Base-by-base conservation (phyloP, 1,140 invertebrate species). In the Ctenoplectra terminalis region DNA sequence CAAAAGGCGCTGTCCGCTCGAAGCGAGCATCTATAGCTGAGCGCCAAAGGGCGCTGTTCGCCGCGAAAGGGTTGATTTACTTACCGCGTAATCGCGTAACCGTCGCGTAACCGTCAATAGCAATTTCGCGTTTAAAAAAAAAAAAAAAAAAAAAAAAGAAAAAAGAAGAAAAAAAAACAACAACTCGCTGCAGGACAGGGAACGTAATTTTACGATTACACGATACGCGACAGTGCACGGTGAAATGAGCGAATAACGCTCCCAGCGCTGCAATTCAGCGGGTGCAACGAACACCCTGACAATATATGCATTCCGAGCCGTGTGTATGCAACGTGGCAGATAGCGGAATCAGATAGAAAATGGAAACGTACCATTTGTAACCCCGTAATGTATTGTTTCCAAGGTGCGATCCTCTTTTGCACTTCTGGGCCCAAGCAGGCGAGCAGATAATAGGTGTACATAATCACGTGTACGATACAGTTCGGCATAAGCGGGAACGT, bases 351-450 rank as follows among this genome's bases (percentile, higher is more conserved):
- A 56, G 34, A 46, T 74, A 76, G 56, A 60, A 60, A 72, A 67
- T 78, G 77, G 58, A 46, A 54, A 82, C 85, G n/a, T 94, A 94
- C 97, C 96, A 98, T 96, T 95, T 98, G 98, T 64, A 98, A 94
- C 56, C 95, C 95, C 26, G 98, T 98, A 77, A 98, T 94, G 93
- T 98, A 98, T 92, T 96, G 97, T 94, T 98, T 98, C 97, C 97
- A 98, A 64, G 95, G 95, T 96, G 97, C 97, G 58, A 98, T 93
- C 91, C 96, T 98, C 89, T 95, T 96, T 93, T 97, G 96, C 91
- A 97, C 96, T 58, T 95, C 94, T 6, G 97, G 97, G 67, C 97
- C 97, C 82, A 96, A 90, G n/a, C 95, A 94, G n/a, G 95, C 92
- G n/a, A 96, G 88, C n/a, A 95, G 91, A 90, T 96, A 96, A 90